Evolutionary conservation across 2,797 vertebrate species (phyloP), one percentile per base, ranked within the genome.

Genomic region (Amphiprion clarkii): DNA sequence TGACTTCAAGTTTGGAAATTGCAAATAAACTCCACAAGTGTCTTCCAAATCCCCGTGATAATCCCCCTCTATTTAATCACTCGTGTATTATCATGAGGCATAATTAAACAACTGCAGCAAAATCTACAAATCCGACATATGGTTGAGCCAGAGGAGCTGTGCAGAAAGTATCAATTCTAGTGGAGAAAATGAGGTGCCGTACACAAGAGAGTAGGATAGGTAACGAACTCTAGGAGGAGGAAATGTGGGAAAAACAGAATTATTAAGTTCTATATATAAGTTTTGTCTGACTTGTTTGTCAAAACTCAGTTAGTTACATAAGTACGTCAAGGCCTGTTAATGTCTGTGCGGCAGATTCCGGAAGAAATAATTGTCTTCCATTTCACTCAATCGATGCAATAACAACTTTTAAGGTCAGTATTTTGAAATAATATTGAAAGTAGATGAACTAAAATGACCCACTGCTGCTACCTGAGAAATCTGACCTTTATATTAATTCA

Each of bases 61-160:
- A 48, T 19, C 19, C 8, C 6, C 19, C 9, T 49, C 46, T 49
- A n/a, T 49, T 49, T 49, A n/a, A n/a, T 44, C 42, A 44, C 42
- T 14, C 52, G 3, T 12, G 40, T 25, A n/a, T 56, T 73, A 52
- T 74, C 78, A 57, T 61, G 80, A 80, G 82, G 72, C 53, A 19
- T 40, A 61, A 87, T 84, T 76, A 87, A 82, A 87, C 69, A 16
- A 10, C 2, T 31, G 66, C 60, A 54, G 57, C 21, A 42, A 65
- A 49, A 49, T 49, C 46, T 21, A n/a, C 7, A 75, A 52, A 21
- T 62, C 40, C 29, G 77, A 63, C 69, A 79, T 57, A 74, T 71
- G 80, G 78, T 0, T n/a, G 76, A 75, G 53, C 53, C 12, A 9
- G 27, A 58, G 31, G 76, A 51, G 53, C 66, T 60, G 67, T 33